Base-by-base conservation (phyloP, 2,797 vertebrate species). In the Sebastes dallii region DNA sequence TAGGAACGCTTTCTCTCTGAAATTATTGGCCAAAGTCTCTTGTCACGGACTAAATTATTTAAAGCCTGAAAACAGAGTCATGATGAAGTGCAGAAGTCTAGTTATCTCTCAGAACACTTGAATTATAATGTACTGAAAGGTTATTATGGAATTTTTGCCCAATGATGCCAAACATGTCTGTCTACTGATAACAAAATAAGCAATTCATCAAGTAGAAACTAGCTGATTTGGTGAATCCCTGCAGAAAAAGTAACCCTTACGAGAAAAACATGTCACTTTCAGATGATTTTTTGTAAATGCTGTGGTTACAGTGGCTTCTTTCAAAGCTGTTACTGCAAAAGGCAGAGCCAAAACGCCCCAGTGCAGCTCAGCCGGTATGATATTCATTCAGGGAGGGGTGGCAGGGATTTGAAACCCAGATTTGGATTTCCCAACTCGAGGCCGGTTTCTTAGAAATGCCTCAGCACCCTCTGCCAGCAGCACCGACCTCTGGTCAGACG, bases 371-470 rank as follows among this genome's bases (percentile, higher is more conserved):
- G 18, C 11, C 4, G 2, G 12, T 18, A 18, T 12, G 4, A 55
- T 8, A n/a, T 14, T 65, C n/a, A 36, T 6, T 5, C 16, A 54
- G 34, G 65, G 52, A 78, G 67, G 12, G 27, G 9, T 52, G 1
- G 13, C 20, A 8, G 46, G n/a, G 8, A 7, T 52, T n/a, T 14
- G 39, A 42, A 50, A 50, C 46, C 8, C 4, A 72, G n/a, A 52
- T 1, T 2, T 60, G 50, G 42, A 81, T 83, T 91, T 91, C 81
- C 78, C 9, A 75, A 39, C 71, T 66, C 25, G 0, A 16, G 12
- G 14, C 39, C 0, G 8, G 10, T 87, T 91, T 89, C 70, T 74
- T 5, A 59, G 67, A 92, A 92, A 88, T 82, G 76, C 56, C 42
- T 52, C 5, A 1, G 16, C 2, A 0, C 8, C 1, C 1, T 1